Percentiles rank a stretch among this genome's conserved stretches.
phyloP scores from a whole-genome alignment of 2,888 invertebrate genomes.

The Helleia helle region DNA sequence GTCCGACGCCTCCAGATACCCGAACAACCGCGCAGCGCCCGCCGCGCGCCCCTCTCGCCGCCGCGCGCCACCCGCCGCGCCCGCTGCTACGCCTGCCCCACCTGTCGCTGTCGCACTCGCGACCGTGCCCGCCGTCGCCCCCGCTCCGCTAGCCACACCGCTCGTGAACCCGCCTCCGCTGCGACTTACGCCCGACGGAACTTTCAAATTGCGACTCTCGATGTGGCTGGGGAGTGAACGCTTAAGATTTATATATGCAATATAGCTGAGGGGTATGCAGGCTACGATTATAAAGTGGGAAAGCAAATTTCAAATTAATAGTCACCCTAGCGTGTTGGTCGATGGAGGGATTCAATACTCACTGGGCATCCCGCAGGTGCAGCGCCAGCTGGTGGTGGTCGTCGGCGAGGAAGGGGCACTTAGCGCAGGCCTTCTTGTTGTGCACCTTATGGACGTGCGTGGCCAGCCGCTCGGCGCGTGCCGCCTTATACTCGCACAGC shows the following conservation, averaged over 20 bases:
- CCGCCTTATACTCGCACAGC: constrained; percentile 94
- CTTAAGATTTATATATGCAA: no score
- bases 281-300: not conserved
- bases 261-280: not conserved
- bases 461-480: constrained; percentile 89
- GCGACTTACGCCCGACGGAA: constrained; percentile 58
- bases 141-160: no score
- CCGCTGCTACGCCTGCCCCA: constrained; percentile 69
- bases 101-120: constrained; percentile 29
- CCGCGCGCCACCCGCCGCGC: constrained; percentile 19
- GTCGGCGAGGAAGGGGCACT: constrained; percentile 90
- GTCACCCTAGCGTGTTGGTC: no score
- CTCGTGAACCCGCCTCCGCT: constrained; percentile 19
- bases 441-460: constrained; percentile 94
- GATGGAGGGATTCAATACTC: no score
- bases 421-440: constrained; percentile 91
- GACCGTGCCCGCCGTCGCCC: constrained; percentile 31
- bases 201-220: constrained; percentile 75
- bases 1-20: constrained; percentile 78
- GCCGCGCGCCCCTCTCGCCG: constrained; percentile 25
- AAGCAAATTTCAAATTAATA: no score
- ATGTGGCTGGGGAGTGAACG: constrained; percentile 58
- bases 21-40: constrained; percentile 71
- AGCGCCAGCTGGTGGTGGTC: constrained; percentile 84
- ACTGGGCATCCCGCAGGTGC: constrained; percentile 86